Base-by-base conservation (phyloP, 2,888 invertebrate species). In the Cremastinae sp. region DNA sequence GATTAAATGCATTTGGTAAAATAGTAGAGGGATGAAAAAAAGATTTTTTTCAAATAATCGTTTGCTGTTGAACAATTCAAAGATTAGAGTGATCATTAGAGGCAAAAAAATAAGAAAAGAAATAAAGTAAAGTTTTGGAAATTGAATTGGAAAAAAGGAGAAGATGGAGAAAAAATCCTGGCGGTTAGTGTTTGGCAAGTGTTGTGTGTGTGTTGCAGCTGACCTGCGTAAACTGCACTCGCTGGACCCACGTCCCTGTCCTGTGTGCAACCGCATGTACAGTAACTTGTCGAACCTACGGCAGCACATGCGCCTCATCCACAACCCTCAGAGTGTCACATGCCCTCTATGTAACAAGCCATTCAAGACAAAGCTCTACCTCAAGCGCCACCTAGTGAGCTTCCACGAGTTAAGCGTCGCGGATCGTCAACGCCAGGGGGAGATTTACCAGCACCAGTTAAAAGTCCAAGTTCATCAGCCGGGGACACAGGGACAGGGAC, bases 271-370 rank as follows among this genome's bases (percentile, higher is more conserved):
- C 85, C 91, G 92, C 87, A 91, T 92, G 85, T 93, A 93, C 91
- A 93, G 92, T 90, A 93, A 93, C 90, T 90, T 93, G 84, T 93
- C 93, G 83, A 93, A 93, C 90, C 91, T 93, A 82, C 91, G 93
- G 79, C 93, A 93, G 86, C 93, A 93, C 90, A 92, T 93, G 90
- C 92, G 93, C 89, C 91, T 93, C 83, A 93, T 93, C 87, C 93
- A 93, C 89, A 92, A 92, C 89, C 93, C 93, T 79, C 92, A 92
- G 86, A 92, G 91, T 86, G 92, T 92, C 84, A 90, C 91, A 84
- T 93, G 93, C 89, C 91, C 91, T 79, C 90, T 92, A 81, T 93
- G 93, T 89, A 90, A 90, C 88, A 93, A 93, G 90, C 91, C 91
- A 79, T 93, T 93, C 90, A 93, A 93, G 90, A 92, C 93, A 80